Conservation (phyloP, 2,113 vertebrate species). For the Pardalotus punctatus region DNA sequence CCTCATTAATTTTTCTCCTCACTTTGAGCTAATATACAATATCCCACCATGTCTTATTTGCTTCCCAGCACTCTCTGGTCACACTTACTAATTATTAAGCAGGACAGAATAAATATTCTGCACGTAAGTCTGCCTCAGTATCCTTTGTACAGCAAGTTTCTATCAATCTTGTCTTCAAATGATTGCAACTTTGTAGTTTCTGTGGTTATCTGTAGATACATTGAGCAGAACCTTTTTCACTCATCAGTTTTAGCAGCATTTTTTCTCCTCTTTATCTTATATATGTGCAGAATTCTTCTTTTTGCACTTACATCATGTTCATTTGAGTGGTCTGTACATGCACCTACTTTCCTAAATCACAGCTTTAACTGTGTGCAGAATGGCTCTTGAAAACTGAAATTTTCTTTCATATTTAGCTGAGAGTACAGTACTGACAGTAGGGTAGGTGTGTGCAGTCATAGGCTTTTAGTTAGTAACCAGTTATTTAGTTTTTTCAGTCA, state of each 20-base stretch:
- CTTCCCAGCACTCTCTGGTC: neutral
- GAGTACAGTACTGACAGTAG: neutral
- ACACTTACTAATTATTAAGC: neutral
- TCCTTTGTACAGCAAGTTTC: neutral
- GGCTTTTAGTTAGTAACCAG: neutral
- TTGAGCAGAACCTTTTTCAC: neutral
- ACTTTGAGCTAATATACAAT: neutral
- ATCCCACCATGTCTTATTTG: neutral
- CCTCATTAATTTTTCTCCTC: neutral
- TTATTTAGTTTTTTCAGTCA: neutral
- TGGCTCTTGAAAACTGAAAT: neutral
- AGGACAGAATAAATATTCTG: neutral
- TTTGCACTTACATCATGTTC: neutral
- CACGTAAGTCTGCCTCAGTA: neutral
- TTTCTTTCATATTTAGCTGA: neutral
- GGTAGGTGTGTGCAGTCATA: neutral
- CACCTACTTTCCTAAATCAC: neutral
- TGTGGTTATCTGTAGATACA: neutral
- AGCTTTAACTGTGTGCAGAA: neutral
- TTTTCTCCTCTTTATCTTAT: neutral
- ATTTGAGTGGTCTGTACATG: neutral
- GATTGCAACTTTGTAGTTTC: neutral
- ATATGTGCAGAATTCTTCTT: neutral
- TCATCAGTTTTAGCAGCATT: neutral
- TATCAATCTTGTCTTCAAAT: neutral